Evolutionary conservation across 1,140 invertebrate genomes (phyloP).

Genomic region (Heliothis virescens): DNA sequence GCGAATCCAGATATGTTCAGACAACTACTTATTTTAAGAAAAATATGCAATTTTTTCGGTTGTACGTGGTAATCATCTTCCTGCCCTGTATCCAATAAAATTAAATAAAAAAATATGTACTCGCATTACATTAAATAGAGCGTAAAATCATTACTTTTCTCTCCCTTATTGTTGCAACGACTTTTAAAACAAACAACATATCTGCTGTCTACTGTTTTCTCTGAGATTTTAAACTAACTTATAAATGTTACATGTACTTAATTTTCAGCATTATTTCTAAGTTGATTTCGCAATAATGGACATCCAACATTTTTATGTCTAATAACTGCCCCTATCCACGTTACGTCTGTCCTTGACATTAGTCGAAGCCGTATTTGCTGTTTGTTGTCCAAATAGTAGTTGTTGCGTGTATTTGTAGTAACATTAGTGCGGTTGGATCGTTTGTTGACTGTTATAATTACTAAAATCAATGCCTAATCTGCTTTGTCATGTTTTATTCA

Average conservation of each 20-base stretch:
- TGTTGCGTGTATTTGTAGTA: constrained; percentile 8
- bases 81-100: no score
- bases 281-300: not conserved
- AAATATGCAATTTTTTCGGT: no score
- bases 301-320: not conserved
- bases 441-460: not conserved
- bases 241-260: not conserved
- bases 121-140: no score
- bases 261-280: not conserved
- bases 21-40: no score
- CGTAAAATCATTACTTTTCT: no score
- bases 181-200: no score
- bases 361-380: constrained; percentile 2
- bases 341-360: constrained; percentile 11
- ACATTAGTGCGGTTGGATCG: constrained; percentile 2
- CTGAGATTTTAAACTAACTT: no score
- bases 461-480: not conserved
- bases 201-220: no score
- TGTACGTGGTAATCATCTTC: no score
- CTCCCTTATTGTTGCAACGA: no score
- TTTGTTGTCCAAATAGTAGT: not conserved
- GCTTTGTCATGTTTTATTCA: not conserved
- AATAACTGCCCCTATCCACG: not conserved
- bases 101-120: no score
- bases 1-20: no score